Conservation (phyloP, 2,113 vertebrate genomes). For the Indicator maculatus region DNA sequence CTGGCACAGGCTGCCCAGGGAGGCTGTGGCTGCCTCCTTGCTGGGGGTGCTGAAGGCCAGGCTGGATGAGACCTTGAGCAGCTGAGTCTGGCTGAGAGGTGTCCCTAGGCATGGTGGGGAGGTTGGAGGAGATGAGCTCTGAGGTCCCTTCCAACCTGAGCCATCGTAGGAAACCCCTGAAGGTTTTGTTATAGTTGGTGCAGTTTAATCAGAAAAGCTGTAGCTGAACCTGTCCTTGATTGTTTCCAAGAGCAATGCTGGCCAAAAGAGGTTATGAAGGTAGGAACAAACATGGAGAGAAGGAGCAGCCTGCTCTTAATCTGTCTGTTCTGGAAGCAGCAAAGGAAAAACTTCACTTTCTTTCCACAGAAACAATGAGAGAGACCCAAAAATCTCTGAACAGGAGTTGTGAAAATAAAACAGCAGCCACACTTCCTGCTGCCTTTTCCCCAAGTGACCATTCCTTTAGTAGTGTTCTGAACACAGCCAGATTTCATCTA, state of each 20-base stretch:
- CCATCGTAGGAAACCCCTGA: too few relatives aligned
- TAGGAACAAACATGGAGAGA: too few relatives aligned
- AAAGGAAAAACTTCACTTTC: neutral
- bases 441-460: neutral
- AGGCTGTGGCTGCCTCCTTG: too few relatives aligned
- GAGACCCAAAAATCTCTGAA: neutral
- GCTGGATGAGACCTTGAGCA: too few relatives aligned
- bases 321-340: neutral
- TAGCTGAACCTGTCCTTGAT: neutral
- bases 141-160: too few relatives aligned
- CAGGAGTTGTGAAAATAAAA: neutral
- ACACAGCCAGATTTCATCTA: neutral
- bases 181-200: neutral
- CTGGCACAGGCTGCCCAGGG: too few relatives aligned
- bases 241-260: neutral
- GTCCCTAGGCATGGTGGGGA: too few relatives aligned
- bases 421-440: neutral
- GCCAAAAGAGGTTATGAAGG: fast-evolving
- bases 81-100: too few relatives aligned
- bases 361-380: neutral
- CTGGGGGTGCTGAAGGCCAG: too few relatives aligned
- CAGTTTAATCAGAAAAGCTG: neutral
- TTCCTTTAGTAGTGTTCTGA: neutral
- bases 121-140: too few relatives aligned
- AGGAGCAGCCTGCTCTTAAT: fast-evolving